Evolutionary conservation across 2,797 vertebrate species (phyloP), one percentile per base, ranked within the genome.

Genomic region (Muscicapa comitata): DNA sequence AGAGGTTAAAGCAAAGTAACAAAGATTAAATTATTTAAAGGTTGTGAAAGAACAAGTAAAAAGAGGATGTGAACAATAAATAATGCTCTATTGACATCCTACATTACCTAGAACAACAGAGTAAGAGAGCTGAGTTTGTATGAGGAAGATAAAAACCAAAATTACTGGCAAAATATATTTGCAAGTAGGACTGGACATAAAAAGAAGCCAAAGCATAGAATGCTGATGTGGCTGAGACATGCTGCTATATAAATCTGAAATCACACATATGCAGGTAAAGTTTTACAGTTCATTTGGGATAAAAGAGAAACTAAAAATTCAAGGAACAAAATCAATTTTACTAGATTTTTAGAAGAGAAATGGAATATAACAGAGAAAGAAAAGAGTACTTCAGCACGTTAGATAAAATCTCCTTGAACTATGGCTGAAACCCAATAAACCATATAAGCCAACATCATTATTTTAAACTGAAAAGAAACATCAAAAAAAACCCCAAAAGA

Each of bases 41-140:
- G 28, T 47, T 82, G 67, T 68, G 53, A 85, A 88, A 90, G n/a
- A 89, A 43, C 24, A 87, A 93, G 54, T 40, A 61, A 79, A 86
- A 86, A 73, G 55, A 88, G 26, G 35, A 83, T 50, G 37, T 33
- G 35, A 11, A 40, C 33, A 68, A 54, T 21, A 74, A 89, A 76
- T 17, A 63, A 13, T 33, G 16, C 37, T 55, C 33, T 76, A 53
- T 6, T 77, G 51, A 82, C 33, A 63, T 76, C 67, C 40, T 17
- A 17, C n/a, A 43, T 54, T 61, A 87, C 20, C 48, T 82, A 54
- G 66, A 90, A 71, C 43, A 94, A 76, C 1, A 37, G 65, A 31
- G 7, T 55, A 51, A 67, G 29, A 23, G 67, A 90, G 40, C 31
- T 35, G 43, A 80, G 33, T 35, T 61, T 74, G 53, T 20, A n/a